Percentiles rank a stretch among this genome's conserved stretches.
These are phyloP conservation scores for Frankliniella intonsa DNA, from an alignment of 2,888 invertebrate species.

Conservation along the genomic window DNA sequence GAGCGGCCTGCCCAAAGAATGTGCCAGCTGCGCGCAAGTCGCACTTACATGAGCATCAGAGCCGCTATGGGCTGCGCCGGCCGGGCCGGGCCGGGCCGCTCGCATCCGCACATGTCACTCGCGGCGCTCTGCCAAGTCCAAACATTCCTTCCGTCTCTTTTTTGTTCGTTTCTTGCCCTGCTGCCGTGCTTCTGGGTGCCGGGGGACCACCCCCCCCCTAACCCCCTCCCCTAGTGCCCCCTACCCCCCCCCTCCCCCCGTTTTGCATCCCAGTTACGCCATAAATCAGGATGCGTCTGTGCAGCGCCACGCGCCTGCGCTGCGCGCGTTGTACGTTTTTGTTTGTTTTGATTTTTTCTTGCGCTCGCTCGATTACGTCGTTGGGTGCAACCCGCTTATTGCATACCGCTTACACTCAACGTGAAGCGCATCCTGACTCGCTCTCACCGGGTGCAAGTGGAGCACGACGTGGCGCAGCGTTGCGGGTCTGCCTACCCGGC, in stretches of 20 bases:
- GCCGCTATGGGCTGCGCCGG: background rate
- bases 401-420: no score
- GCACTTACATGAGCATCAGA: background rate
- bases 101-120: background rate
- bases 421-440: no score
- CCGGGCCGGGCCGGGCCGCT: background rate
- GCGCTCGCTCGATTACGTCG: background rate
- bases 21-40: background rate
- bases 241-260: background rate
- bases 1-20: background rate
- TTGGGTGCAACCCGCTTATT: no score
- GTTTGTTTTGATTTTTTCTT: background rate
- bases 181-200: background rate
- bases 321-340: background rate
- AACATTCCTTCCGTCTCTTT: background rate
- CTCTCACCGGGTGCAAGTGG: no score
- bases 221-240: background rate
- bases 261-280: background rate
- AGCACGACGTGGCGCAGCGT: no score
- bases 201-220: background rate
- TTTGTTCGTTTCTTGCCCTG: background rate
- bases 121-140: background rate
- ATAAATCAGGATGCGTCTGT: background rate
- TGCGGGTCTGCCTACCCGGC: no score
- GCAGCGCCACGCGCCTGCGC: background rate